A percentile compares a stretch with the other conserved stretches of the same genome.
Evolutionary conservation across 2,797 vertebrate species (phyloP).

Genomic region (Sternarchorhynchus goeldii): DNA sequence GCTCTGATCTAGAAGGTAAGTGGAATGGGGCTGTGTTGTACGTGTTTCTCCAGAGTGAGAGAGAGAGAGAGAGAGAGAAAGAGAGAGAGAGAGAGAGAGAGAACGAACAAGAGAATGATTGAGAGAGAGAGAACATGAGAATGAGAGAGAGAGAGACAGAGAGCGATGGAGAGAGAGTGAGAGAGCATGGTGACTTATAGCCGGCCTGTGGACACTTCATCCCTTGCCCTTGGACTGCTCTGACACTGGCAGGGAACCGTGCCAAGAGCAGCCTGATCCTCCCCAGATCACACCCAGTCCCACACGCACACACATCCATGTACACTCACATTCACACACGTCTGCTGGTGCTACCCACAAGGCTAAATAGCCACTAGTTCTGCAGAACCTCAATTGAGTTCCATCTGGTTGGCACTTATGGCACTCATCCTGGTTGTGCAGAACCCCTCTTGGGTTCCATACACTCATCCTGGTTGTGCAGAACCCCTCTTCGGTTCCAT

Average conservation of each 20-base stretch:
- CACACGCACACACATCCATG: neutral
- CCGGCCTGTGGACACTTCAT: slow-evolving; percentile 45
- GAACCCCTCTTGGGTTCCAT: neutral
- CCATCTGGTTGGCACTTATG: neutral
- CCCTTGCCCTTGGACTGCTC: slow-evolving; percentile 53
- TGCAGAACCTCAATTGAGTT: neutral
- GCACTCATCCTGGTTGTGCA: neutral
- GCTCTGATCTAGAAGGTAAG: slow-evolving; percentile 23
- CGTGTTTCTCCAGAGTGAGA: slow-evolving; percentile 21
- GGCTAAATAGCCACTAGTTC: slow-evolving; percentile 37
- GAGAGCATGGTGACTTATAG: slow-evolving; percentile 50
- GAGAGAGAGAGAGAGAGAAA: neutral
- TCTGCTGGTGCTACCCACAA: slow-evolving; percentile 3
- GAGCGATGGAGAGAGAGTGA: slow-evolving; percentile 28
- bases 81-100: slow-evolving; percentile 24
- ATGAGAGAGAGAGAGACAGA: slow-evolving; percentile 30
- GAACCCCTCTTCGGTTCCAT: too few species aligned
- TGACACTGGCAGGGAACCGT: slow-evolving; percentile 52
- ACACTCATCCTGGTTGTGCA: neutral
- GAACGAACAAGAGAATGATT: slow-evolving; percentile 1
- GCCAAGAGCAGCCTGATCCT: slow-evolving; percentile 35
- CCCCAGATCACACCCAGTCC: neutral
- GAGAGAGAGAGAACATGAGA: slow-evolving; percentile 7
- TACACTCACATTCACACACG: slow-evolving; percentile 9
- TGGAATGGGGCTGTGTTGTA: slow-evolving; percentile 12